Evolutionary conservation across 2,113 vertebrate genomes (phyloP), one percentile per base, ranked within the genome.

Genomic region (Archocentrus centrarchus): DNA sequence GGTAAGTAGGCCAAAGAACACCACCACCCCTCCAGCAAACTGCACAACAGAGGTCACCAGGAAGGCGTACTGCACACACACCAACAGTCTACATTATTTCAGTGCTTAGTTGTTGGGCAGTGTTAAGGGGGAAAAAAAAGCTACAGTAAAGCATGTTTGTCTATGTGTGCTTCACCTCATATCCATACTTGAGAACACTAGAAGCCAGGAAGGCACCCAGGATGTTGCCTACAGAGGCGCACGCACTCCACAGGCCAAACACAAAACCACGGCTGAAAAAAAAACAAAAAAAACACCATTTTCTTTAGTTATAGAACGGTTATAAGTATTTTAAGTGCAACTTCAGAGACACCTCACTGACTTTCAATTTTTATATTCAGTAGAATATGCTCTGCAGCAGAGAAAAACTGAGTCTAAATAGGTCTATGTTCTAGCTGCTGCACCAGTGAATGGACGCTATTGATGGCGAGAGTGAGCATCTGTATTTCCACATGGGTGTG

Each of bases 191-290:
- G 32, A 99, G 96, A 80, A 99, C 97, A 0, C 97, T 98, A 3
- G 98, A 99, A 1, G 98, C 98, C 30, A 99, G 96, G 91, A 97
- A 98, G 0, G 98, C 98, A 7, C 98, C 98, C 14, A 99, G 94
- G 90, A 99, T 99, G 93, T 99, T 99, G 15, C 98, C 98, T 7
- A 98, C 97, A 0, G 98, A 99, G 1, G 98, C 98, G 87, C 98
- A 99, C 22, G 98, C 98, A 27, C 98, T 99, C 98, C 98, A 99
- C 77, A 99, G 95, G 20, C 98, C 98, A 39, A 99, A 99, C 11
- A 99, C 94, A 85, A 99, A 97, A 3, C 98, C 98, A 30, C 98
- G 97, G 18, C 98, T 99, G 89, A 3, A 87, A 70, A 59, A 59
- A 24, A 24, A 24, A 24, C 24, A 24, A 24, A 24, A 18, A 77